These are phyloP conservation scores for Epizoanthus stellaris DNA, from an alignment of 92 coral and sea anemone species.

Conservation along the genomic window DNA sequence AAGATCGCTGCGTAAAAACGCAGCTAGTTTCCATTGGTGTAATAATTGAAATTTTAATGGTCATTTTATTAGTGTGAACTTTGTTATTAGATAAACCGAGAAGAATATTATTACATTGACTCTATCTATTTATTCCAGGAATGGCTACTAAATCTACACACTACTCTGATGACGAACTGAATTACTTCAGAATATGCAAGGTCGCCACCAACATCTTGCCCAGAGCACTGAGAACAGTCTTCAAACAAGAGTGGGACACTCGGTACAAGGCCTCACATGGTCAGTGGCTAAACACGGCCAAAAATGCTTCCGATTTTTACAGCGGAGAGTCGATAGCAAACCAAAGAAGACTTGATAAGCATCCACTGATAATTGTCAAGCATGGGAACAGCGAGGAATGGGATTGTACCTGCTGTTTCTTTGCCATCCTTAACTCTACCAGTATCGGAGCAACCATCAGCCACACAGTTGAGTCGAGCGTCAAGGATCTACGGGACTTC, in stretches of 20 bases:
- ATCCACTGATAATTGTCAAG: background rate
- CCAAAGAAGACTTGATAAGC: slow-evolving; percentile 7
- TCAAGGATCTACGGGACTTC: slow-evolving; percentile 33
- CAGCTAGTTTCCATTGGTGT: too few relatives aligned
- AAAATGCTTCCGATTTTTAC: slow-evolving; percentile 25
- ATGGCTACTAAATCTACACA: background rate
- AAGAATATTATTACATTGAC: too few relatives aligned
- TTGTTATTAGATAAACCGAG: too few relatives aligned
- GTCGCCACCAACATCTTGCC: slow-evolving; percentile 27
- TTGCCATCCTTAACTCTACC: slow-evolving; percentile 45
- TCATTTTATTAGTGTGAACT: too few relatives aligned
- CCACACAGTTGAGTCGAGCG: background rate
- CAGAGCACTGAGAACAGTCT: slow-evolving; percentile 23
- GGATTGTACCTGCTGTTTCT: slow-evolving; percentile 51
- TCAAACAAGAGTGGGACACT: slow-evolving; percentile 42
- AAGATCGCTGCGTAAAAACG: too few relatives aligned
- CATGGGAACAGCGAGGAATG: slow-evolving; percentile 40
- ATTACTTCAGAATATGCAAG: slow-evolving; percentile 23
- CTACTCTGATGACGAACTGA: slow-evolving; percentile 8
- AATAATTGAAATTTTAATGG: too few relatives aligned
- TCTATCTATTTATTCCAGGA: background rate
- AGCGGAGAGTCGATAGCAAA: slow-evolving; percentile 26
- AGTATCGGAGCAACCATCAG: slow-evolving; percentile 29
- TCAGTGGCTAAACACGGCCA: slow-evolving; percentile 35
- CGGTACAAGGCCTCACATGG: slow-evolving; percentile 12